Percentiles rank a stretch among this genome's conserved stretches.
These are phyloP conservation scores for Guaruba guarouba DNA, from an alignment of 2,113 vertebrate genomes.

Conservation along the genomic window DNA sequence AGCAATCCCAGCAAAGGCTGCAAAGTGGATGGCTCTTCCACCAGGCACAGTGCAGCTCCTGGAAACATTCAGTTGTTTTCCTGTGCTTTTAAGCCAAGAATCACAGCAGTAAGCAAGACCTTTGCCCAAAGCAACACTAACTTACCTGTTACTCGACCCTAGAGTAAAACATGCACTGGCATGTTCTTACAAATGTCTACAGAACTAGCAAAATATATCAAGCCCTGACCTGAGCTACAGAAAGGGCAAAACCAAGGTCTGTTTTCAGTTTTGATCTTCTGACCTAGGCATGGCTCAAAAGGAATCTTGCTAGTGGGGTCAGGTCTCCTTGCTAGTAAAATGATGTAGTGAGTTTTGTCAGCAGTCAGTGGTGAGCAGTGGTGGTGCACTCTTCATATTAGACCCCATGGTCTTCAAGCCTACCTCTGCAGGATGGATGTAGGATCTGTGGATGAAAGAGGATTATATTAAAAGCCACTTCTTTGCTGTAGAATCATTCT, in stretches of 20 bases:
- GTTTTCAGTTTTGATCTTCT: background rate
- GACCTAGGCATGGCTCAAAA: background rate
- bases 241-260: background rate
- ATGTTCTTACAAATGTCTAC: background rate
- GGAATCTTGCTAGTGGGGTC: background rate
- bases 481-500: background rate
- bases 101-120: background rate
- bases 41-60: background rate
- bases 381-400: background rate
- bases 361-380: background rate
- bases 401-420: background rate
- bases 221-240: background rate
- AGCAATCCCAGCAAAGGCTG: background rate
- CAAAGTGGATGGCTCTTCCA: accelerated
- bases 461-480: background rate
- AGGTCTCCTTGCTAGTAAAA: background rate
- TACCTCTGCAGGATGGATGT: background rate
- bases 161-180: background rate
- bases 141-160: background rate
- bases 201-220: background rate
- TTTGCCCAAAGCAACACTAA: background rate
- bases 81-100: background rate
- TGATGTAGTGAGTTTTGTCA: background rate
- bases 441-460: background rate
- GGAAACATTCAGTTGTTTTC: background rate